Conservation (phyloP, 2,888 invertebrate species). For the Epicampocera succincta region DNA sequence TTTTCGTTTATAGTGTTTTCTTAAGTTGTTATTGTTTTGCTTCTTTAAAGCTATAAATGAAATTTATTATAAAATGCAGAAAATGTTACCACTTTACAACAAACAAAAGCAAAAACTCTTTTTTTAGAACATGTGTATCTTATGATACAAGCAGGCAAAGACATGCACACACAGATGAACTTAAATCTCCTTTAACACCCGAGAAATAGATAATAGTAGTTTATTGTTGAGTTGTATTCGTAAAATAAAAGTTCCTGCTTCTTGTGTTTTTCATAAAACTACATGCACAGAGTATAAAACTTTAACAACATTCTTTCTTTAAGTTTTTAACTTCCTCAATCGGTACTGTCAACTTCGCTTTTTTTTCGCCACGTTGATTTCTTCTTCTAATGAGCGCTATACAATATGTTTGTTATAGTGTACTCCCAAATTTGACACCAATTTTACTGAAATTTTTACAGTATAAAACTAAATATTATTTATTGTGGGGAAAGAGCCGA, state of each 20-base stretch:
- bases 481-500: too few relatives aligned
- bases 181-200: neutral
- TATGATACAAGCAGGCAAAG: neutral
- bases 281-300: neutral
- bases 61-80: neutral
- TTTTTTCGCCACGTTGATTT: too few relatives aligned
- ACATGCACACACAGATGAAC: neutral
- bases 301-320: too few relatives aligned
- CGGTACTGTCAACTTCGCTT: too few relatives aligned
- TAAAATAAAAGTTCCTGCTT: neutral
- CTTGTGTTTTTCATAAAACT: neutral
- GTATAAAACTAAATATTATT: too few relatives aligned
- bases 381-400: conserved; percentile 6
- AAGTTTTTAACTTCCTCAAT: too few relatives aligned
- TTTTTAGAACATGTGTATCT: conserved; percentile 8
- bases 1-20: conserved; percentile 16
- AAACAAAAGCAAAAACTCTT: conserved; percentile 19
- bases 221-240: conserved; percentile 25
- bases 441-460: too few relatives aligned
- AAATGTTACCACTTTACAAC: neutral
- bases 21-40: conserved; percentile 7
- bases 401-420: too few relatives aligned
- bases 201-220: conserved; percentile 21
- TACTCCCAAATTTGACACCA: too few relatives aligned
- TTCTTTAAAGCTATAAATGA: neutral